A percentile compares a stretch with the other conserved stretches of the same genome.
Evolutionary conservation across 2,113 vertebrate genomes (phyloP).

Genomic region (Nanorana parkeri): DNA sequence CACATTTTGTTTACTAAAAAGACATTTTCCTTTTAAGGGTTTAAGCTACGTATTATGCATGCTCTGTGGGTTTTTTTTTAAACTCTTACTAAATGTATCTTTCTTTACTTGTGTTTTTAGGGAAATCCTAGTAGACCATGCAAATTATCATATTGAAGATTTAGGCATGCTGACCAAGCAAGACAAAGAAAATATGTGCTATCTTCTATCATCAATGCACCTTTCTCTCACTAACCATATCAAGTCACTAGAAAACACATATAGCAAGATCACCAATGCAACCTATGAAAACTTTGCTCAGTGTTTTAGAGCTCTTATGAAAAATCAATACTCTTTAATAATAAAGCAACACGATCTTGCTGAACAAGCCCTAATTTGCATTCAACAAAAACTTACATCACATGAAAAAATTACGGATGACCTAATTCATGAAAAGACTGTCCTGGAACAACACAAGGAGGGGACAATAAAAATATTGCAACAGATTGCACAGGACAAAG

Average conservation of each 20-base stretch:
- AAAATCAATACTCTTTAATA: conserved; percentile 9
- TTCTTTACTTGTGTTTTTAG: conserved; percentile 18
- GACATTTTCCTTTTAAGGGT: too few relatives aligned
- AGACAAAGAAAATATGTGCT: conserved; percentile 54
- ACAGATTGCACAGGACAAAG: conserved; percentile 56
- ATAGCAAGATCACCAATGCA: conserved; percentile 48
- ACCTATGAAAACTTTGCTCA: conserved; percentile 48
- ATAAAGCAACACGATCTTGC: conserved; percentile 17
- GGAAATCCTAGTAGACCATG: conserved; percentile 47
- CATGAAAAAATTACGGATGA: conserved; percentile 45
- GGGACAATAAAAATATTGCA: conserved; percentile 45
- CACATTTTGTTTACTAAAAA: too few relatives aligned
- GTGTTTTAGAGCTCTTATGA: conserved; percentile 32
- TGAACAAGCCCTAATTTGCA: conserved; percentile 6
- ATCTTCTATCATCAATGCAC: conserved; percentile 57
- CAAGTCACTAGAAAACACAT: neutral
- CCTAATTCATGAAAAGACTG: conserved; percentile 29
- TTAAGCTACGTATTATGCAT: too few relatives aligned
- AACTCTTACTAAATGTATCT: neutral
- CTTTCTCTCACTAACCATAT: conserved; percentile 43
- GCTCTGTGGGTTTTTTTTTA: neutral
- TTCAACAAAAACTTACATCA: conserved; percentile 29
- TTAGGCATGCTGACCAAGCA: conserved; percentile 25
- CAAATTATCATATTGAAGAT: conserved; percentile 37
- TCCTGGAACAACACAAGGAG: conserved; percentile 51